Base-by-base conservation (phyloP, 2,113 vertebrate genomes). In the Bufo gargarizans region DNA sequence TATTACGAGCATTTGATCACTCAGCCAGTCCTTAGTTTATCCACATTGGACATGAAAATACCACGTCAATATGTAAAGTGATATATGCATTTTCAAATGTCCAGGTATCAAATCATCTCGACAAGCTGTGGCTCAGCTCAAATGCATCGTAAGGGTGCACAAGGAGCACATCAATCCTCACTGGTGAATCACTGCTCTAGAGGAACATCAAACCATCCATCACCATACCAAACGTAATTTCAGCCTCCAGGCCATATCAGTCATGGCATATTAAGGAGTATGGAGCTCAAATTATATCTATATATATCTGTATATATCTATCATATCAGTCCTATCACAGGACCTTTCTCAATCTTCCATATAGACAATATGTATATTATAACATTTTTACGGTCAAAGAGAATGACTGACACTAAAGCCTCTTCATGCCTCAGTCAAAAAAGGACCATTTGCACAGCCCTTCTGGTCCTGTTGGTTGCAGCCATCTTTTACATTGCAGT, bases 121-220 rank as follows among this genome's bases (percentile, higher is more conserved):
- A 45, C 56, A 45, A 63, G 58, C 56, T 43, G 53, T 81, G 7
- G 9, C 20, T 19, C 17, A 45, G 55, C 58, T 20, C 14, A 82
- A 82, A 82, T 82, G 58, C 22, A 82, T 61, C n/a, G 19, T 63
- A 49, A 63, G 43, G 16, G 43, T 65, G 59, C n/a, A 19, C 56
- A 4, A 22, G 3, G 17, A 11, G 56, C 79, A 58, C 80, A 43
- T 20, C 33, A 61, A 61, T 61, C 10, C 33, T 82, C 56, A 61
- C 13, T 7, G 43, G 80, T 65, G 59, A 82, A 82, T 82, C 65
- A 63, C 59, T 47, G 58, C 33, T n/a, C 43, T 19, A 83, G 61
- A 69, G 2, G 45, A 50, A 6, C 61, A 69, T 67, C 20, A 50
- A 6, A 22, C 69, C 63, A 83, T 83, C 61, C 17, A 45, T 83